Conservation (phyloP, 2,797 vertebrate species). For the Peromyscus attwateri region DNA sequence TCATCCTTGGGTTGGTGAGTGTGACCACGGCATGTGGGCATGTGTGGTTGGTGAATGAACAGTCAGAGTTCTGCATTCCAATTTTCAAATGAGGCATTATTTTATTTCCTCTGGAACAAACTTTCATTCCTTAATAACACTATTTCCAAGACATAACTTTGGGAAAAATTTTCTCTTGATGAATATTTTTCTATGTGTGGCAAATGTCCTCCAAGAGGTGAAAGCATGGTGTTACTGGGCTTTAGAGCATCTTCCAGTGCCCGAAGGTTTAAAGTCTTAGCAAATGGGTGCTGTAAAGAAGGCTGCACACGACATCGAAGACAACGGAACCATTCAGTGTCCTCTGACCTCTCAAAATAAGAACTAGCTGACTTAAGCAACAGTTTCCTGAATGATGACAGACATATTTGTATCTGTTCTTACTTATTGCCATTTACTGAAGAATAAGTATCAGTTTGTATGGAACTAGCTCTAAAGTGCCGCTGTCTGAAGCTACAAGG, state of each 20-base stretch:
- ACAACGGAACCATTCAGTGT: not conserved
- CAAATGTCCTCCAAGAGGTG: not conserved
- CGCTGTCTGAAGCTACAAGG: not conserved
- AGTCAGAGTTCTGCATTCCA: slow-evolving; percentile 32
- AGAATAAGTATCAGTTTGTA: slow-evolving; percentile 49
- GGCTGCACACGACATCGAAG: not conserved
- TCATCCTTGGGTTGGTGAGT: not conserved
- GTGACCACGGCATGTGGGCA: no score
- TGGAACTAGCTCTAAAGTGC: not conserved
- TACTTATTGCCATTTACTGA: slow-evolving; percentile 16
- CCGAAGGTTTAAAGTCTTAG: not conserved
- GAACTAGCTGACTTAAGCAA: slow-evolving; percentile 11
- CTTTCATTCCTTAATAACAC: not conserved
- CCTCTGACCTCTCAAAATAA: slow-evolving; percentile 28
- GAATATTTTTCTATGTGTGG: not conserved
- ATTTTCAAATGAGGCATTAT: not conserved
- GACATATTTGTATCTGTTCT: not conserved
- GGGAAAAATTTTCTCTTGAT: not conserved
- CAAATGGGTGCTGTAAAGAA: not conserved
- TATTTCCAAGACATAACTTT: slow-evolving; percentile 32
- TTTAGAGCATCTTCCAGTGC: not conserved
- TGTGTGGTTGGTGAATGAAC: no score
- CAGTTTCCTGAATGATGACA: slow-evolving; percentile 52
- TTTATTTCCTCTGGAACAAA: not conserved
- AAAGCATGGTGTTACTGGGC: not conserved